phyloP scores from a whole-genome alignment of 2,797 vertebrate genomes.

The Eulemur mongoz region DNA sequence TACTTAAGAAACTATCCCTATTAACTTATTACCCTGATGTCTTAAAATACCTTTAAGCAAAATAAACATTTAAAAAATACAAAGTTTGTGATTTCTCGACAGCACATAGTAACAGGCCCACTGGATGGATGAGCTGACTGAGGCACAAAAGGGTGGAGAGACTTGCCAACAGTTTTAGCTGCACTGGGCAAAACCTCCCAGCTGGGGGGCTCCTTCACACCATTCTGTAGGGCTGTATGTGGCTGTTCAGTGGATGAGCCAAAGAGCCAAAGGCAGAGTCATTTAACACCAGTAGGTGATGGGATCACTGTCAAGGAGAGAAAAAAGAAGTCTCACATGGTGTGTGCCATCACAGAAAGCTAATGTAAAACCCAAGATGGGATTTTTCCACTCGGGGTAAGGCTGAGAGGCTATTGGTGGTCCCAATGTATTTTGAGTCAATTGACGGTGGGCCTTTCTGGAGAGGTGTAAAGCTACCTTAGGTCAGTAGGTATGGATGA shows the following conservation, averaged over 20 bases:
- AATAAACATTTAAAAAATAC: background rate
- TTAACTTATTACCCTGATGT: background rate
- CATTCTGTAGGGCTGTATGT: background rate
- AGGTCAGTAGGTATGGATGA: background rate
- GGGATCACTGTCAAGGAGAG: constrained; percentile 20
- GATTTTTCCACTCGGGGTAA: background rate
- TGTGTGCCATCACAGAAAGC: background rate
- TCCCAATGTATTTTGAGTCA: background rate
- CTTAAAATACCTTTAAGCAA: background rate
- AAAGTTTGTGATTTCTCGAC: background rate
- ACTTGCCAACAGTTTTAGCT: background rate
- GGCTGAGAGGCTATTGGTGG: background rate
- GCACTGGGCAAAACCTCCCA: no score
- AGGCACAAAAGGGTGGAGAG: background rate
- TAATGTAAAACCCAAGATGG: background rate
- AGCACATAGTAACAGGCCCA: background rate
- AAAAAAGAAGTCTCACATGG: constrained; percentile 11
- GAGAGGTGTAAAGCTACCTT: background rate
- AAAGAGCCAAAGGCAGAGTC: background rate
- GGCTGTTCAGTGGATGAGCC: background rate
- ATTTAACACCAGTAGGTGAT: background rate
- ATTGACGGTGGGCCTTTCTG: background rate
- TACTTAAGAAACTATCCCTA: constrained; percentile 17
- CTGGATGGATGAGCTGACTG: background rate
- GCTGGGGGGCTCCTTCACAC: background rate